Base-by-base conservation (phyloP, 2,888 invertebrate species). In the Venustoraphidia nigricollis region DNA sequence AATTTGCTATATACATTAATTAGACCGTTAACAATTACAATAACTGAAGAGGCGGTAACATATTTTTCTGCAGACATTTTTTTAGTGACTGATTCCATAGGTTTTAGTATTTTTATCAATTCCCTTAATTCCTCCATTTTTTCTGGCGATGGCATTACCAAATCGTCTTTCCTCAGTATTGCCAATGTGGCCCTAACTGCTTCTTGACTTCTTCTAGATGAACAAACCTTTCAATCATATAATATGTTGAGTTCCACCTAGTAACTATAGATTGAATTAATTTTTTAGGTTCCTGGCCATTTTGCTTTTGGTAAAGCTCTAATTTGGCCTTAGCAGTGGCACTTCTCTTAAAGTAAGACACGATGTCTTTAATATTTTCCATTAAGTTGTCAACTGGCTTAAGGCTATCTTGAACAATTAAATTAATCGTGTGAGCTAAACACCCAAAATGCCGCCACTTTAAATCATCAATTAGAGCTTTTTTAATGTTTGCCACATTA, bases 191-290 rank as follows among this genome's bases (percentile, higher is more conserved):
- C 55, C 46, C 51, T 53, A 14, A 56, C 45, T 2, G 2, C 17
- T 17, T 17, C 17, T 17, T 17, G 17, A 3, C 17, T 17, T 17
- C 17, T 17, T 17, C 55, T 11, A 55, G 43, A 44, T 52, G 34
- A 27, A 52, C 34, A 44, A 59, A 36, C 43, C 57, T 46, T 35
- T 56, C 51, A 9, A 57, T 49, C 54, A 57, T 56, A 44, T 50
- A 52, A 44, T 53, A 55, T 39, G 44, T 55, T 8, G 51, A 53
- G 45, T 57, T 57, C 57, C 57, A 57, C 8, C 57, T 49, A 27
- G 59, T 58, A 1, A 41, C 35, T 35, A 58, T 54, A 41, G 59
- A 58, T 53, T 58, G 56, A 49, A 55, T 55, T 9, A 59, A 50
- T 54, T 57, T 56, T 41, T 54, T 50, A 47, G 9, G 45, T 45